phyloP scores from a whole-genome alignment of 2,797 vertebrate species.

The Rhadinocentrus ornatus region DNA sequence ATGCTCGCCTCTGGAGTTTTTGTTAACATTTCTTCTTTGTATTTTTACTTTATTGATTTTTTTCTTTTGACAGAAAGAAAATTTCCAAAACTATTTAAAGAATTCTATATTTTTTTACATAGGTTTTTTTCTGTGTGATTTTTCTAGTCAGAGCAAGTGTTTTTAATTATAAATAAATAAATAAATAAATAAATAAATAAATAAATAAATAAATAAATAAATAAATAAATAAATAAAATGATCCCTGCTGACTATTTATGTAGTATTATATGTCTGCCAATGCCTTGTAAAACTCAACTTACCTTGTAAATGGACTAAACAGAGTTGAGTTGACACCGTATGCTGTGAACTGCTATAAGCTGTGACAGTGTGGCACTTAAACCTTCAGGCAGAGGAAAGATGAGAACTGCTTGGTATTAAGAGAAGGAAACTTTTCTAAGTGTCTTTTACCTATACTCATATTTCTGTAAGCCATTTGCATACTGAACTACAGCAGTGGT shows the following conservation, averaged over 20 bases:
- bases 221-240: not conserved
- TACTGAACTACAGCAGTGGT: not conserved
- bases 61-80: not conserved
- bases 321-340: conserved; percentile 40
- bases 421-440: not conserved
- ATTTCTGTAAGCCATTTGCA: not conserved
- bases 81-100: not conserved
- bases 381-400: conserved; percentile 21
- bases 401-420: not conserved
- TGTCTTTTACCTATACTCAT: not conserved
- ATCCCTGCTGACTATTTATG: conserved; percentile 34
- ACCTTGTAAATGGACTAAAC: conserved; percentile 65
- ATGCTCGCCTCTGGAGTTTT: not conserved
- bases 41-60: not conserved
- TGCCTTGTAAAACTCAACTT: conserved; percentile 59
- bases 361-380: conserved; percentile 33
- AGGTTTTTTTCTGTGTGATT: conserved; percentile 6
- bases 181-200: not conserved
- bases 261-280: conserved; percentile 24
- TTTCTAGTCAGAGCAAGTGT: not conserved
- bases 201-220: not conserved
- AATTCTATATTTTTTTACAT: not conserved
- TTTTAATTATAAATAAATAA: no score
- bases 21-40: not conserved
- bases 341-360: conserved; percentile 31